Evolutionary conservation across 2,797 vertebrate species (phyloP).

Genomic region (Enteromius thamalakanensis): DNA sequence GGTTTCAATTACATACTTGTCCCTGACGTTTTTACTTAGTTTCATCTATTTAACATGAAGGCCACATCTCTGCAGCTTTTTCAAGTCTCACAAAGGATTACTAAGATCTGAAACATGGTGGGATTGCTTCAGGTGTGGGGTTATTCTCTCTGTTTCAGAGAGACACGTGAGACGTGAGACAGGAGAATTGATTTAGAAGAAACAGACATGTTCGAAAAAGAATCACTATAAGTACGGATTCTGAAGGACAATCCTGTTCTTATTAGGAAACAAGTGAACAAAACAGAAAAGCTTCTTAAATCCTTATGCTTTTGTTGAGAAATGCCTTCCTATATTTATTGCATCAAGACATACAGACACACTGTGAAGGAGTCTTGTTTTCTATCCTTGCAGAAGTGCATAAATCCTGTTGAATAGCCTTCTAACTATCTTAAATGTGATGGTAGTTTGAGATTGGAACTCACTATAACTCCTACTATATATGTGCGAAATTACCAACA

Average conservation of each 20-base stretch:
- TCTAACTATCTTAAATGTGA: constrained; percentile 20
- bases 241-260: constrained; percentile 25
- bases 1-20: constrained; percentile 71
- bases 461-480: neutral
- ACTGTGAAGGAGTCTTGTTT: neutral
- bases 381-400: neutral
- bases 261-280: constrained; percentile 20
- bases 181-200: neutral
- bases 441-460: neutral
- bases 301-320: constrained; percentile 20
- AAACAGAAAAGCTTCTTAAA: constrained; percentile 4
- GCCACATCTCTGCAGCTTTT: constrained; percentile 18
- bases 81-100: constrained; percentile 23
- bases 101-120: constrained; percentile 9
- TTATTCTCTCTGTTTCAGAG: constrained; percentile 2
- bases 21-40: constrained; percentile 64
- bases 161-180: constrained; percentile 1
- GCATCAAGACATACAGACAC: constrained; percentile 9
- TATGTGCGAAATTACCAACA: neutral
- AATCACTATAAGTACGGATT: constrained; percentile 13
- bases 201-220: constrained; percentile 1
- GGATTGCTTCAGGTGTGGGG: constrained; percentile 21
- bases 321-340: constrained; percentile 28
- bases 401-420: constrained; percentile 8
- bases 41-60: constrained; percentile 64